Evolutionary conservation across 2,113 vertebrate species (phyloP).

Genomic region (Ageneiosus marmoratus): DNA sequence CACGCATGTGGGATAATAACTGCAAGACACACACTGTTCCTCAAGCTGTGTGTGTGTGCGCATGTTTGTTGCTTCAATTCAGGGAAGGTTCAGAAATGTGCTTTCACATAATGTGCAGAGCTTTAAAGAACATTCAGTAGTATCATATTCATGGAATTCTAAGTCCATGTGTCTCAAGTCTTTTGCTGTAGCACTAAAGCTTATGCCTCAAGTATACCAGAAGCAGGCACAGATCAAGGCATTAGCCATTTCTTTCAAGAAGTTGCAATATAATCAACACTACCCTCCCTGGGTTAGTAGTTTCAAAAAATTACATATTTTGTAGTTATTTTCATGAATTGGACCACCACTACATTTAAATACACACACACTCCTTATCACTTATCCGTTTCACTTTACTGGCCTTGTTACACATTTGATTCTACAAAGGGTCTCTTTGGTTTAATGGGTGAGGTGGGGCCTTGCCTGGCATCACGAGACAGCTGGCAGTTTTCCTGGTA

Average conservation of each 20-base stretch:
- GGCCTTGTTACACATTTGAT: slow-evolving; percentile 87
- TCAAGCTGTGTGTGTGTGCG: slow-evolving; percentile 35
- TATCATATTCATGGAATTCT: slow-evolving; percentile 21
- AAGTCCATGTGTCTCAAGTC: slow-evolving; percentile 22
- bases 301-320: slow-evolving; percentile 34
- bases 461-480: slow-evolving; percentile 94
- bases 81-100: slow-evolving; percentile 50
- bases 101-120: slow-evolving; percentile 52
- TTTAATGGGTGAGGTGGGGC: slow-evolving; percentile 98
- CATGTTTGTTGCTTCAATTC: slow-evolving; percentile 32
- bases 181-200: slow-evolving; percentile 24
- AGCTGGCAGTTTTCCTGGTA: slow-evolving; percentile 99
- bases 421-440: slow-evolving; percentile 99
- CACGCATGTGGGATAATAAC: slow-evolving; percentile 8
- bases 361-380: slow-evolving; percentile 40
- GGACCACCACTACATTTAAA: slow-evolving; percentile 41
- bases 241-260: slow-evolving; percentile 26
- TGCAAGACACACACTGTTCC: slow-evolving; percentile 51
- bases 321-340: slow-evolving; percentile 17
- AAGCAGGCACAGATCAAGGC: slow-evolving; percentile 41
- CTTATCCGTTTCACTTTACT: slow-evolving; percentile 34
- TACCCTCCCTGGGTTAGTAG: slow-evolving; percentile 21
- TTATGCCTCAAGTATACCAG: slow-evolving; percentile 26
- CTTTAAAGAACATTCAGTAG: slow-evolving; percentile 37
- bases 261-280: slow-evolving; percentile 22